Percentiles rank a stretch among this genome's conserved stretches.
Conservation (phyloP, 2,797 vertebrate genomes). For the Capromys pilorides region DNA sequence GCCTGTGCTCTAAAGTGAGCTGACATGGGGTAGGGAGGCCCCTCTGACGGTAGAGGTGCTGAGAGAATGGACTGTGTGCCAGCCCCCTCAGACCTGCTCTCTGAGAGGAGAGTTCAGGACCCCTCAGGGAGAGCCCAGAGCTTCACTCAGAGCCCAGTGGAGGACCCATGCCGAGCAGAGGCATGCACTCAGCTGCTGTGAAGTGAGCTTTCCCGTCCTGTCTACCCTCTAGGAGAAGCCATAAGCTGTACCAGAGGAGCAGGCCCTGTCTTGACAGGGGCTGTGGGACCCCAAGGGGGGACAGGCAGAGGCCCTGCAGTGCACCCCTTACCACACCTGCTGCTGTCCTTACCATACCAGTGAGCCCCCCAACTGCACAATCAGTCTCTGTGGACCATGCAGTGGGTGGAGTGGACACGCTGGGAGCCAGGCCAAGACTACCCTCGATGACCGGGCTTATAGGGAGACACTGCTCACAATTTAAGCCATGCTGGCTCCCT, state of each 20-base stretch:
- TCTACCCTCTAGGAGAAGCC: not conserved
- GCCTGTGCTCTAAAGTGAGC: no score
- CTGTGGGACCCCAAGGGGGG: not conserved
- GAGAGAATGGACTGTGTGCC: rapidly evolving
- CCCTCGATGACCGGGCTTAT: not conserved
- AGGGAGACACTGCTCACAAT: not conserved
- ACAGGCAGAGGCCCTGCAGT: not conserved
- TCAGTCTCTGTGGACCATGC: not conserved
- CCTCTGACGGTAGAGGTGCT: not conserved
- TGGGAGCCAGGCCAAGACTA: not conserved
- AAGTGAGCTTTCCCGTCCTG: no score
- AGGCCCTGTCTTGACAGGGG: not conserved
- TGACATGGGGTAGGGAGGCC: no score
- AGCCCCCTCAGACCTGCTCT: not conserved
- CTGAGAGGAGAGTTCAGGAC: not conserved
- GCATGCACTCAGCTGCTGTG: not conserved
- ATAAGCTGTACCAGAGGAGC: not conserved
- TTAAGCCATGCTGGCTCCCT: not conserved
- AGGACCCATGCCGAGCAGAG: not conserved
- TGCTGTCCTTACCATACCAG: not conserved
- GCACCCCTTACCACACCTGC: not conserved
- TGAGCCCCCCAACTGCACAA: not conserved
- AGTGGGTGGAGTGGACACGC: not conserved
- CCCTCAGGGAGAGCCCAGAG: not conserved
- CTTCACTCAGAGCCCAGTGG: not conserved